These are phyloP conservation scores for Lissonota sp. DNA, from an alignment of 2,888 invertebrate species.

Conservation along the genomic window DNA sequence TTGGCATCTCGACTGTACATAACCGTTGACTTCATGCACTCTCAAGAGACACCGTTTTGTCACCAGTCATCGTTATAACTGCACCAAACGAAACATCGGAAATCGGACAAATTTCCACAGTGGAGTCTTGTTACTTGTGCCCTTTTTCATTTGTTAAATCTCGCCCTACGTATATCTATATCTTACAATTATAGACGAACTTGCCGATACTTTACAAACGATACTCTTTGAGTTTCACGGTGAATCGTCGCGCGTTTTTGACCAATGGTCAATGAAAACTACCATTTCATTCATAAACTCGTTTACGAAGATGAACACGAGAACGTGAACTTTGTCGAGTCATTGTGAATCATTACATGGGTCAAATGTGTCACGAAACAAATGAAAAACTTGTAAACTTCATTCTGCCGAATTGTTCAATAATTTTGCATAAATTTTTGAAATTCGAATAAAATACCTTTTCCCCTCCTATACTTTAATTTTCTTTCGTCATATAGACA, in stretches of 20 bases:
- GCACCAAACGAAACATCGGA: conserved; percentile 20
- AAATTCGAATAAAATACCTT: too few relatives aligned
- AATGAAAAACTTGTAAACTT: too few relatives aligned
- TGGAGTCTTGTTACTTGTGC: too few relatives aligned
- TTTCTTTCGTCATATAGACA: too few relatives aligned
- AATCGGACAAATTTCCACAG: background rate
- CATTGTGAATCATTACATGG: background rate
- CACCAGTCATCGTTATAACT: conserved; percentile 63
- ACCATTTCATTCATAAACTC: conserved; percentile 53
- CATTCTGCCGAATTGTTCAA: too few relatives aligned
- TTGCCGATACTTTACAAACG: conserved; percentile 29
- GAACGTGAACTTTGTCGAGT: conserved; percentile 16
- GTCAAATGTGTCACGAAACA: too few relatives aligned
- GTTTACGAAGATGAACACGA: background rate
- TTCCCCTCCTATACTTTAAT: too few relatives aligned
- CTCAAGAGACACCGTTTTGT: conserved; percentile 58
- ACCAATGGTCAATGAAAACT: conserved; percentile 18
- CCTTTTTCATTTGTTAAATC: too few relatives aligned
- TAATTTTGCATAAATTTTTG: too few relatives aligned
- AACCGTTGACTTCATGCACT: conserved; percentile 16
- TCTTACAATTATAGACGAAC: background rate
- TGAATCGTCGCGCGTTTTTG: conserved; percentile 39
- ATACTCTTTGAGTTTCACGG: conserved; percentile 34
- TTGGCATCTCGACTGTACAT: background rate
- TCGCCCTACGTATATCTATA: too few relatives aligned